Evolutionary conservation across 2,888 invertebrate species (phyloP).

Genomic region (Taenaris catops): DNA sequence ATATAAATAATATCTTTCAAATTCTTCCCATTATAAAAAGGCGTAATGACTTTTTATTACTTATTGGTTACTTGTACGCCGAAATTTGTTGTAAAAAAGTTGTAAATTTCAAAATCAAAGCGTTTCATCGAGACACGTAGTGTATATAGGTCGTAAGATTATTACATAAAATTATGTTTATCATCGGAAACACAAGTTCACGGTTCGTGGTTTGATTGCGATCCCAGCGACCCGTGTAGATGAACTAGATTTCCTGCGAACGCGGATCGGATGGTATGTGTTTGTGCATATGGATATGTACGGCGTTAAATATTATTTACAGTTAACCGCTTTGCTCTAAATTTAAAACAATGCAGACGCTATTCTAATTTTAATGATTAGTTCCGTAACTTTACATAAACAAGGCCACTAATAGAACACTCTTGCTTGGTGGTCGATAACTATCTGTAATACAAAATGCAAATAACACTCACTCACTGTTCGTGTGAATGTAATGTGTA

Average conservation of each 20-base stretch:
- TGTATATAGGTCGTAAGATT: constrained; percentile 1
- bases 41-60: too few species aligned
- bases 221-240: constrained; percentile 53
- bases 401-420: constrained; percentile 4
- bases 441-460: too few species aligned
- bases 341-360: constrained; percentile 43
- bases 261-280: constrained; percentile 32
- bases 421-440: not conserved
- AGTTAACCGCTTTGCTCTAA: constrained; percentile 42
- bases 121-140: not conserved
- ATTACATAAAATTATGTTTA: constrained; percentile 17
- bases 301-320: constrained; percentile 31
- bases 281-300: constrained; percentile 18
- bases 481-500: too few species aligned
- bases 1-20: too few species aligned
- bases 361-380: constrained; percentile 31
- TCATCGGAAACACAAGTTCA: constrained; percentile 31
- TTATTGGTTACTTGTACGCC: too few species aligned
- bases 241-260: constrained; percentile 61
- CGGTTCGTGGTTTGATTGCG: constrained; percentile 43
- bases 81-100: too few species aligned
- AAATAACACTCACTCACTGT: too few species aligned
- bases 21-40: too few species aligned
- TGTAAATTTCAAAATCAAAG: too few species aligned
- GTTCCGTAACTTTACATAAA: constrained; percentile 10